Evolutionary conservation across 2,888 invertebrate species (phyloP), one percentile per base, ranked within the genome.

Genomic region (Mythimna pallens): DNA sequence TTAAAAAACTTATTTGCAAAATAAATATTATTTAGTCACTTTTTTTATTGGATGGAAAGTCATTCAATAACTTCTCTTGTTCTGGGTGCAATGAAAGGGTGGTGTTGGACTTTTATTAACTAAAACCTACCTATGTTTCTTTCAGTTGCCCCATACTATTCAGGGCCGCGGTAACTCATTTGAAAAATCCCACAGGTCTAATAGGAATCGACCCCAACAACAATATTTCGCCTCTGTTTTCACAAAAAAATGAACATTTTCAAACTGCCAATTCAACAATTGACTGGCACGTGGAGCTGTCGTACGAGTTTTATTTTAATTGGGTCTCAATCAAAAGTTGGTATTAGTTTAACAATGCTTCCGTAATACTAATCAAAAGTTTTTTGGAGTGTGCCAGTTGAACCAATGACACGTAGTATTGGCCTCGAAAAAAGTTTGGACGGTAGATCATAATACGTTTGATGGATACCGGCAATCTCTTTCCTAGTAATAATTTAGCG

Each of bases 261-360:
- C 54, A 6, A 47, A 58, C 52, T 54, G 66, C 50, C 47, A 36
- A 65, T 74, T 65, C 43, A 30, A 12, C 43, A 47, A 68, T 52
- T 30, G 55, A 50, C 61, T 57, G 55, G 57, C 55, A 63, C 52
- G 62, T 78, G 67, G 43, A 62, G 12, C 58, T 67, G 67, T 67
- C 77, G 62, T 66, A 59, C 52, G 77, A 73, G 64, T 83, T 83
- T 76, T 75, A 66, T 79, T 82, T 80, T 77, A 82, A 82, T 82
- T 82, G 82, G 73, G 59, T 70, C 73, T 68, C 83, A 70, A 82
- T 82, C 68, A 82, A 79, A 81, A 81, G 80, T 81, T 82, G 20
- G 65, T 57, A 59, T 43, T 68, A 73, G 78, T 70, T 73, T 67
- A 70, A 82, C 73, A 80, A 78, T 73, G 73, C 62, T 36, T 30